These are phyloP conservation scores for Patella depressa DNA, from an alignment of 2,888 invertebrate genomes.

Conservation along the genomic window DNA sequence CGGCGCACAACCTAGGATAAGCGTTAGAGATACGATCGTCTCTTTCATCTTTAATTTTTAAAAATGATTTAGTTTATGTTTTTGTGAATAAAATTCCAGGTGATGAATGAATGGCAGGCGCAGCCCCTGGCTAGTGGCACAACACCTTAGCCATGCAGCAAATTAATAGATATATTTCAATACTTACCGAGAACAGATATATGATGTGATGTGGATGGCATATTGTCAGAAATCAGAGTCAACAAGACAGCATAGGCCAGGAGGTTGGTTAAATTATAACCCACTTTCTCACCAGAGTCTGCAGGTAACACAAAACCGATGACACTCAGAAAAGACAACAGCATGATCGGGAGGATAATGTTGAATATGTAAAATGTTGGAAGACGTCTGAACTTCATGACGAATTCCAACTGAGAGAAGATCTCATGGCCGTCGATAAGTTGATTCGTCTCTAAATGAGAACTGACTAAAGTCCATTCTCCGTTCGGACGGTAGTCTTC, in stretches of 20 bases:
- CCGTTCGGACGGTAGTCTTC: slow-evolving; percentile 28
- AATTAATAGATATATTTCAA: neutral
- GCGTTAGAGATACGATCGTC: too few species aligned
- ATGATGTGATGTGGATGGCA: slow-evolving; percentile 36
- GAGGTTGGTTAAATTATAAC: slow-evolving; percentile 36
- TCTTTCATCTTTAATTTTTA: too few species aligned
- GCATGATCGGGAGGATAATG: slow-evolving; percentile 34
- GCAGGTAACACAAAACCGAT: slow-evolving; percentile 37
- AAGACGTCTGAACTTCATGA: slow-evolving; percentile 28
- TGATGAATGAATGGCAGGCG: too few species aligned
- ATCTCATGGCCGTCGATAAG: neutral
- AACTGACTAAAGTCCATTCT: slow-evolving; percentile 32
- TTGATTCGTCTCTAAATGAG: slow-evolving; percentile 5
- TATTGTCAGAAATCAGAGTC: slow-evolving; percentile 31
- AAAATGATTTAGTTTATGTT: too few species aligned
- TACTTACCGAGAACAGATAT: slow-evolving; percentile 38
- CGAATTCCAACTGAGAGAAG: slow-evolving; percentile 30
- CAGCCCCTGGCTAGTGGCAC: too few species aligned
- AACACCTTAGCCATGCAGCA: too few species aligned
- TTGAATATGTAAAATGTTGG: slow-evolving; percentile 32
- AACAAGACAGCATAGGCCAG: slow-evolving; percentile 39
- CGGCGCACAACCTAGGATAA: too few species aligned
- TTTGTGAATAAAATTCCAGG: too few species aligned
- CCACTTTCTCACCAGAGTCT: slow-evolving; percentile 40
- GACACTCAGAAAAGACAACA: slow-evolving; percentile 33